Base-by-base conservation (phyloP, 1,140 invertebrate species). In the Thaumatotibia leucotreta region DNA sequence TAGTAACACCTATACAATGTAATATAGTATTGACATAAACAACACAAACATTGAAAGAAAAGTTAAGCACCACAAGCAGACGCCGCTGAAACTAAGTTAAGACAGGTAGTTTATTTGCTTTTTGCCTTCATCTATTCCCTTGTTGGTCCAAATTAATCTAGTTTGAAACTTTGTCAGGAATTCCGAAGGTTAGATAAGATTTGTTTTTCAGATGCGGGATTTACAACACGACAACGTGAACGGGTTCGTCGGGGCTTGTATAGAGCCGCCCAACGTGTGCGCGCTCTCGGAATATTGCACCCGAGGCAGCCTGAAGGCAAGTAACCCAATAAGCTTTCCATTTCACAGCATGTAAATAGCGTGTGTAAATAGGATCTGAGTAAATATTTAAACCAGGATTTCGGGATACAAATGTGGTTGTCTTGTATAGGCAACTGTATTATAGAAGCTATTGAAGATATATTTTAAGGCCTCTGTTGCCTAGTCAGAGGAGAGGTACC, bases 231-330 rank as follows among this genome's bases (percentile, higher is more conserved):
- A 97, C 80, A 98, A 98, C 84, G 92, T 99, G 39, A 98, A 97
- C 80, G 94, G 96, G 0, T 99, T 99, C 79, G 96, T 99, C 61
- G 98, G 98, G 52, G 97, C 97, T n/a, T 98, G 97, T 80, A 96
- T 97, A 8, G 96, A 98, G 74, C 95, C 97, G 2, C 96, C 96
- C 0, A 96, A 97, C 75, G 96, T 98, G 70, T 97, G 97, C 79
- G 95, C 98, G 32, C 93, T 98, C 4, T 97, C 96, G 0, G 97
- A 98, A 84, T 98, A 98, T 79, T 98, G 97, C 85, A 94, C 96
- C 1, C 93, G 97, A 65, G 97, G 97, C 31, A 98, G 97, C 76
- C 93, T 97, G 27, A 97, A 97, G 93, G 96, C 97, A 79, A 80
- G 65, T 10, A 20, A 62, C 14, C 61, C 14, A 62, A 35, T 62